These are phyloP conservation scores for Apoda limacodes DNA, from an alignment of 2,888 invertebrate genomes.

Conservation along the genomic window DNA sequence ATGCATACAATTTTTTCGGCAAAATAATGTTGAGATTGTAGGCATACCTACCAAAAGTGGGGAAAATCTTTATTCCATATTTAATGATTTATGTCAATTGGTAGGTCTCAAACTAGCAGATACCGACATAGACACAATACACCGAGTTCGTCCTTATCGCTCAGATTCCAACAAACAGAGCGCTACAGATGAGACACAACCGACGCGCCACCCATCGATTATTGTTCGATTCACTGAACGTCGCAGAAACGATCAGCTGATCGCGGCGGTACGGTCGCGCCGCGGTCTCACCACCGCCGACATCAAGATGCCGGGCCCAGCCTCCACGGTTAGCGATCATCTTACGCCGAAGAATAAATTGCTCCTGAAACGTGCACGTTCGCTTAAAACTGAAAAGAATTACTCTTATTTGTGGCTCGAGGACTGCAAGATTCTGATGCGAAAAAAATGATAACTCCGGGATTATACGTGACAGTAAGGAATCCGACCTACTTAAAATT, in stretches of 20 bases:
- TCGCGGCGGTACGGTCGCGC: constrained; percentile 14
- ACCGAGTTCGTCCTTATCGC: too few relatives aligned
- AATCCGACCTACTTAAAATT: constrained; percentile 2
- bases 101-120: too few relatives aligned
- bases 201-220: constrained; percentile 5
- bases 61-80: too few relatives aligned
- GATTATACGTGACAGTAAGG: not conserved
- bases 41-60: too few relatives aligned
- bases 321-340: constrained; percentile 13
- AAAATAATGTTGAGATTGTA: too few relatives aligned
- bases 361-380: constrained; percentile 7
- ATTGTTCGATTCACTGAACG: constrained; percentile 12
- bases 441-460: constrained; percentile 10
- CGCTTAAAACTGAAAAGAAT: constrained; percentile 3
- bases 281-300: constrained; percentile 13
- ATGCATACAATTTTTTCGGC: too few relatives aligned
- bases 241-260: too few relatives aligned
- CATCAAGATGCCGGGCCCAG: too few relatives aligned
- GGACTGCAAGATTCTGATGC: constrained; percentile 13
- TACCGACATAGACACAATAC: too few relatives aligned
- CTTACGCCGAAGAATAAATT: constrained; percentile 16
- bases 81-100: too few relatives aligned
- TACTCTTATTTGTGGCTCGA: constrained; percentile 12
- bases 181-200: too few relatives aligned
- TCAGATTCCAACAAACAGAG: too few relatives aligned